phyloP scores from a whole-genome alignment of 2,113 vertebrate species.

The Narcine bancroftii region DNA sequence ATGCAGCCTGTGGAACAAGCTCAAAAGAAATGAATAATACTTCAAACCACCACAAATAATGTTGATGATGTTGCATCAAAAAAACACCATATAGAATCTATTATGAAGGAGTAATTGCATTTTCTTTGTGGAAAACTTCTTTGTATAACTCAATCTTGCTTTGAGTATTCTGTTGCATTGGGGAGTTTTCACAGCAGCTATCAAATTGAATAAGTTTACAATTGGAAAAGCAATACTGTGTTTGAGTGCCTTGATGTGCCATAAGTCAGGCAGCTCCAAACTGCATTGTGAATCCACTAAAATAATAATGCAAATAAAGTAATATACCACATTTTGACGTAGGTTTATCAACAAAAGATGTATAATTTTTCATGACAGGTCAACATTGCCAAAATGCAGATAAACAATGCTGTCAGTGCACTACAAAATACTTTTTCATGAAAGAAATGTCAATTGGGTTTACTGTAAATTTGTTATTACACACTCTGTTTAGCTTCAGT shows the following conservation, averaged over 20 bases:
- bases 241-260: slow-evolving; percentile 21
- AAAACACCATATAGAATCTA: not conserved
- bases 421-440: not conserved
- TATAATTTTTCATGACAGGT: slow-evolving; percentile 2
- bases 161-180: not conserved
- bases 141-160: slow-evolving; percentile 4
- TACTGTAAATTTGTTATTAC: slow-evolving; percentile 19
- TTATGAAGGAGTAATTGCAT: slow-evolving; percentile 7
- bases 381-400: slow-evolving; percentile 10
- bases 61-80: not conserved
- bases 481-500: not conserved
- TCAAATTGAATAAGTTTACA: slow-evolving; percentile 24
- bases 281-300: not conserved
- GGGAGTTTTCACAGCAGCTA: not conserved
- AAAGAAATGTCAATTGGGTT: slow-evolving; percentile 15
- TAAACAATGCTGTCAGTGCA: not conserved
- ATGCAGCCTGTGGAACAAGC: not conserved
- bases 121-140: not conserved
- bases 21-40: slow-evolving; percentile 3
- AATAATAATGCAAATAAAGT: not conserved
- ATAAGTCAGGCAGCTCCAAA: slow-evolving; percentile 19
- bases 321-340: not conserved
- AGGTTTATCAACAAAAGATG: not conserved
- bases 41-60: not conserved
- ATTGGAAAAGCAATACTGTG: not conserved